Base-by-base conservation (phyloP, 23 tunicate species). In the Phallusia fumigata region DNA sequence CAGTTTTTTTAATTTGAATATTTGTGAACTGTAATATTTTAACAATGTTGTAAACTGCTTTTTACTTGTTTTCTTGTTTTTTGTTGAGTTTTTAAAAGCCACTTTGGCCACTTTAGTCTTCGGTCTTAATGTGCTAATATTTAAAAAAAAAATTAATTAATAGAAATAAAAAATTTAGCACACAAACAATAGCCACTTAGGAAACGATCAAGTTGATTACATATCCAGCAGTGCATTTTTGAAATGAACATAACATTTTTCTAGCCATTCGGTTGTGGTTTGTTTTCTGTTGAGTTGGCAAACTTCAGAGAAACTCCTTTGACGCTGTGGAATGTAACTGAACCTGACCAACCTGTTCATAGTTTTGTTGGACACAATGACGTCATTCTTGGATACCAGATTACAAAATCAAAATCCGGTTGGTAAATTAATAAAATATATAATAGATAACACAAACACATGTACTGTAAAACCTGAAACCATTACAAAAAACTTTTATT, bases 231-330 rank as follows among this genome's bases (percentile, higher is more conserved):
- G 5, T 40, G 47, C 5, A 3, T 40, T 40, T 40, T 40, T 3
- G 11, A 33, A 22, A 36, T 5, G 13, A 13, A 18, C 18, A 24
- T 73, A 50, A 36, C n/a, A 30, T 75, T 69, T 45, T 77, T 84
- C 75, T 52, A 92, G 97, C 91, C 97, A 49, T 92, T 92, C 83
- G 97, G 97, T 69, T 76, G 76, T 40, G 91, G 91, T 31, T 84
- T 94, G 76, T 51, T 86, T 22, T 89, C 88, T 22, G 34, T 80
- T 28, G 52, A 84, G 8, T 73, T 89, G 36, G 34, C 35, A 24
- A 89, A 64, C 52, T 84, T 73, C 50, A 65, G 85, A 18, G 88
- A 89, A 72, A 94, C 94, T 75, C 89, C 98, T 24, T 47, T 94
- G 19, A 75, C 81, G 21, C 83, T 94, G 52, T 94, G 93, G 93